A percentile compares a stretch with the other conserved stretches of the same genome.
phyloP scores from a whole-genome alignment of 2,797 vertebrate species.

The Hydrophis major region DNA sequence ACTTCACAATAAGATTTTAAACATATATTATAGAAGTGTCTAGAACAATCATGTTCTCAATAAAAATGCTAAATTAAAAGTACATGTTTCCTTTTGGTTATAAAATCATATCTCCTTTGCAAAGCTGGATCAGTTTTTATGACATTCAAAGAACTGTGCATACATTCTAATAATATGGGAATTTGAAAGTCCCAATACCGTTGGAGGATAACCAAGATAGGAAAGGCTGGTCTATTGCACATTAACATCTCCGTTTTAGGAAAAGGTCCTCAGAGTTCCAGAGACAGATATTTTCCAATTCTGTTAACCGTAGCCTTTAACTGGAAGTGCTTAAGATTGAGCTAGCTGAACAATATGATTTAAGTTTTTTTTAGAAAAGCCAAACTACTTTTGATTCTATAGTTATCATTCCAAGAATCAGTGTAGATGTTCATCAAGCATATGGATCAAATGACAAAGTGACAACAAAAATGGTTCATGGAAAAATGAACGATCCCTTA shows the following conservation, averaged over 20 bases:
- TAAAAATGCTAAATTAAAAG: not conserved
- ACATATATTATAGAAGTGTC: slow-evolving; percentile 24
- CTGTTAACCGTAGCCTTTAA: not conserved
- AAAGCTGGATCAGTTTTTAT: not conserved
- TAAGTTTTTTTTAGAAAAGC: not conserved
- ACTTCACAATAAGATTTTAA: not conserved
- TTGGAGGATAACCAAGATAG: not conserved
- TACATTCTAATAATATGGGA: not conserved
- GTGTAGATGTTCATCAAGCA: not conserved
- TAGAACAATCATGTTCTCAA: slow-evolving; percentile 23
- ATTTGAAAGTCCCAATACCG: not conserved
- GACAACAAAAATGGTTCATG: not conserved
- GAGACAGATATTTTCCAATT: not conserved
- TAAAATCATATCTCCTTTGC: not conserved
- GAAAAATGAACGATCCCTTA: not conserved
- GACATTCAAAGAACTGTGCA: not conserved
- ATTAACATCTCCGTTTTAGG: not conserved
- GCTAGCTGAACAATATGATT: not conserved
- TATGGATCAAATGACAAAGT: not conserved
- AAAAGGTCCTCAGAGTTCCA: not conserved
- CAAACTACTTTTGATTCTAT: not conserved
- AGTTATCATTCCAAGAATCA: not conserved
- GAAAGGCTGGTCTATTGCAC: not conserved
- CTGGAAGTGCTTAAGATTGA: not conserved
- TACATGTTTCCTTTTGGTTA: slow-evolving; percentile 16